Base-by-base conservation (phyloP, 2,797 vertebrate species). In the Parauchenoglanis punctatus region DNA sequence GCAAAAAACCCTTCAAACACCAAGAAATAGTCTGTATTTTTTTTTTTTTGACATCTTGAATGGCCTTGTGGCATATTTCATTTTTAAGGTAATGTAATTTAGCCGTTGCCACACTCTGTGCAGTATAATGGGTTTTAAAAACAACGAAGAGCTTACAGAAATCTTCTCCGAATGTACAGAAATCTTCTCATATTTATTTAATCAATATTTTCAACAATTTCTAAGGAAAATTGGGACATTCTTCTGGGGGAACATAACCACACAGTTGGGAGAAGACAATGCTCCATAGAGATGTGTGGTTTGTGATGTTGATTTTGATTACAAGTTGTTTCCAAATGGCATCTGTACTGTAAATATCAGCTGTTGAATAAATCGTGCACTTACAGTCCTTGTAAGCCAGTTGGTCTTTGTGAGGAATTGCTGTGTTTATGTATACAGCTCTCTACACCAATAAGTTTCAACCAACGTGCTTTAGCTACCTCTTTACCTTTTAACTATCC, bases 261-360 rank as follows among this genome's bases (percentile, higher is more conserved):
- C 54, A 86, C 12, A n/a, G 35, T 20, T 35, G 61, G 52, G 54
- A 87, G 40, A 23, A 84, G 65, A 23, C 52, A 70, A 23, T 65
- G 11, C 28, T 65, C 61, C 18, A 35, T 70, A 67, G 58, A 17
- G 58, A 81, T 52, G 10, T 86, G 77, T 46, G 35, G 17, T 52
- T 86, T 68, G 52, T 72, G 15, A 61, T n/a, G 28, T 49, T 46
- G 23, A 63, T 31, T 85, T 84, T 85, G 25, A 28, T 68, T 83
- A 25, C 49, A 59, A 13, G 31, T 59, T 52, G 31, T 23, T 77
- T 85, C 25, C 46, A 85, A 54, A 61, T 85, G 23, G 46, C 61
- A 54, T 63, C 15, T 68, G 4, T 44, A 25, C 13, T 35, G 18
- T 76, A 85, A 63, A 49, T 85, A 63, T 77, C 44, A 58, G 31